These are phyloP conservation scores for Caenorhabditis tropicalis DNA, from an alignment of 1,140 invertebrate genomes.

Conservation along the genomic window DNA sequence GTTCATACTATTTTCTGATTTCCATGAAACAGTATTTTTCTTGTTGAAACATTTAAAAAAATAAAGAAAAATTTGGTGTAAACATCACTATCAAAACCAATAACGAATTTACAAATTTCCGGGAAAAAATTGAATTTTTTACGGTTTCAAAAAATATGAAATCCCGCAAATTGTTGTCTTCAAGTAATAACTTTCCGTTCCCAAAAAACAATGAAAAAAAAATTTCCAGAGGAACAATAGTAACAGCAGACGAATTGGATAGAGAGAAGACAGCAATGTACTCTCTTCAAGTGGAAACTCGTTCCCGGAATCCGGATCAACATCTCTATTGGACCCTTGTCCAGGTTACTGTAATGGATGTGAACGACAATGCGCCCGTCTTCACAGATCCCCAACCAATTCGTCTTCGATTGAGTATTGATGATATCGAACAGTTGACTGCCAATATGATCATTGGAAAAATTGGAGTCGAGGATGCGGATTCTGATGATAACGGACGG, in stretches of 20 bases:
- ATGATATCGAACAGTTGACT: slow-evolving; percentile 57
- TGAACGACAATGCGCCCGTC: slow-evolving; percentile 69
- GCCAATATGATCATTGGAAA: slow-evolving; percentile 63
- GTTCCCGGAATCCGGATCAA: slow-evolving; percentile 60
- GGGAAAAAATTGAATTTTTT: too few relatives aligned
- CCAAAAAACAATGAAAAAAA: background rate
- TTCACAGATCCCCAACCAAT: slow-evolving; percentile 65
- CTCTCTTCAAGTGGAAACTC: slow-evolving; percentile 63
- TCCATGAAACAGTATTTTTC: too few relatives aligned
- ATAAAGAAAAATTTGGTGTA: too few relatives aligned
- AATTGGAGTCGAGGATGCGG: slow-evolving; percentile 61
- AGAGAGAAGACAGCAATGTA: slow-evolving; percentile 63
- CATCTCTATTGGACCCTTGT: slow-evolving; percentile 68
- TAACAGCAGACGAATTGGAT: slow-evolving; percentile 61
- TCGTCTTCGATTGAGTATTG: slow-evolving; percentile 59
- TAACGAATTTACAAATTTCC: too few relatives aligned
- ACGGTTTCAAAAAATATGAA: too few relatives aligned
- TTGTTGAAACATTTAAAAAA: too few relatives aligned
- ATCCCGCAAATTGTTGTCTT: too few relatives aligned
- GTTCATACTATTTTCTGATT: too few relatives aligned
- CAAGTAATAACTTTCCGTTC: too few relatives aligned
- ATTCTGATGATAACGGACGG: slow-evolving; percentile 67
- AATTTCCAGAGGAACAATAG: slow-evolving; percentile 62
- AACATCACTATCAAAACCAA: too few relatives aligned
- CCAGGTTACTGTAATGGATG: slow-evolving; percentile 64